A percentile compares a stretch with the other conserved stretches of the same genome.
These are phyloP conservation scores for Aplidium turbinatum DNA, from an alignment of 23 tunicate species.

Conservation along the genomic window DNA sequence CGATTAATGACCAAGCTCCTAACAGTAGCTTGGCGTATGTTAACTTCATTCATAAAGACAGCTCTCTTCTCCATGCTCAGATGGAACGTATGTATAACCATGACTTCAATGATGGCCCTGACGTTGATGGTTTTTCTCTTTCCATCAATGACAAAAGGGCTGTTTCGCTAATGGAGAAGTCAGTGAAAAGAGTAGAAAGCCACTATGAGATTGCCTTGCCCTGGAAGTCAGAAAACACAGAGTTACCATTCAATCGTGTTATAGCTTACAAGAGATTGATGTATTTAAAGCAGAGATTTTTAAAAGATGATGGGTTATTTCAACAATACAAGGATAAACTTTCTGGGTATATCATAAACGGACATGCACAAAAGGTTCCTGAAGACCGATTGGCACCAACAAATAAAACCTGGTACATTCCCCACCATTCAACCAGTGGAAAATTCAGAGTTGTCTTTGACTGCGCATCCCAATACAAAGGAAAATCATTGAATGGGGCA, in stretches of 20 bases:
- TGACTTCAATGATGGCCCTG: no score
- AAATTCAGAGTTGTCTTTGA: conserved; percentile 41
- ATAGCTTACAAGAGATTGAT: conserved; percentile 18
- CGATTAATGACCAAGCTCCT: no score
- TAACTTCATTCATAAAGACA: no score
- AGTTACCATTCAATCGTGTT: conserved; percentile 23
- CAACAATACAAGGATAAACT: conserved; percentile 20
- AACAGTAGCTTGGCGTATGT: no score
- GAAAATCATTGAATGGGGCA: conserved; percentile 30
- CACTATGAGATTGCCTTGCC: conserved; percentile 28
- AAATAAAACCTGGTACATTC: conserved; percentile 26
- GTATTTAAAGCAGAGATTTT: conserved; percentile 4
- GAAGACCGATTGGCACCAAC: no score
- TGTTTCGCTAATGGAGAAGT: not conserved
- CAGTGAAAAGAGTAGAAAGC: not conserved
- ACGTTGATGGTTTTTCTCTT: not conserved
- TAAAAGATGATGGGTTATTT: conserved; percentile 2
- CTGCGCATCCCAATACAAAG: conserved; percentile 10
- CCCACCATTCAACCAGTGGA: conserved; percentile 34
- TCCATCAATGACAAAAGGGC: conserved; percentile 12
- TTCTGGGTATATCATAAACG: not conserved
- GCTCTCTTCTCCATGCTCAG: no score
- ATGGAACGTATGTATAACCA: no score
- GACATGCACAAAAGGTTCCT: conserved; percentile 12
- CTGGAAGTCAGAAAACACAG: not conserved